Base-by-base conservation (phyloP, 2,113 vertebrate genomes). In the Odontophorus gujanensis region DNA sequence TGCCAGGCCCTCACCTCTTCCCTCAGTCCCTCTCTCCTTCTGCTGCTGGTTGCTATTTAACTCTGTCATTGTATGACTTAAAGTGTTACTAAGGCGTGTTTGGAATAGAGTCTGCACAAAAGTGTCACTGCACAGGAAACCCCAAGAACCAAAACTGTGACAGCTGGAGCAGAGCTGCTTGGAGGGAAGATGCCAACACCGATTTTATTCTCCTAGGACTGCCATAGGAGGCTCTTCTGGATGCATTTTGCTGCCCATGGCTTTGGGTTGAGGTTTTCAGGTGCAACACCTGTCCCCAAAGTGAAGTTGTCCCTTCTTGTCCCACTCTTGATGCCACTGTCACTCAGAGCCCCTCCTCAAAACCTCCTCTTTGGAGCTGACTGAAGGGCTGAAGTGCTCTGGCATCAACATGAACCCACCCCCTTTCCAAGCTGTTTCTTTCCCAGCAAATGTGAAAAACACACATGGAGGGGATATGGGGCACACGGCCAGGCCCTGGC, bases 11-110 rank as follows among this genome's bases (percentile, higher is more conserved):
- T 68, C 5, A 3, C 42, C 82, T 73, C 58, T 53, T 87, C 82
- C 68, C 86, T 34, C n/a, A 86, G 75, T 72, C 38, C 42, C 69
- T 92, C 51, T 57, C 89, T 86, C 78, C 58, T 80, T 0, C 68
- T 92, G 85, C 74, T 63, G 74, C 74, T 84, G 78, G 43, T 87
- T 32, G 21, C 67, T 87, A 63, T 77, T 93, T 48, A 90, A 68
- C 89, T 68, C 89, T 45, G 38, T 48, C 43, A 5, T 32, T 68
- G 19, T 69, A 77, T 55, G 68, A 81, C 77, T 81, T 59, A 32
- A 84, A 38, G 68, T 0, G 2, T 24, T 80, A 63, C 63, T 67
- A 91, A 82, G 53, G 51, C 0, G 0, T 1, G 0, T 12, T 68
- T 47, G 65, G 53, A 92, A 53, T 21, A 10, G 42, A 81, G 53